phyloP scores from a whole-genome alignment of 2,113 vertebrate genomes.

The Apeltes quadracus region DNA sequence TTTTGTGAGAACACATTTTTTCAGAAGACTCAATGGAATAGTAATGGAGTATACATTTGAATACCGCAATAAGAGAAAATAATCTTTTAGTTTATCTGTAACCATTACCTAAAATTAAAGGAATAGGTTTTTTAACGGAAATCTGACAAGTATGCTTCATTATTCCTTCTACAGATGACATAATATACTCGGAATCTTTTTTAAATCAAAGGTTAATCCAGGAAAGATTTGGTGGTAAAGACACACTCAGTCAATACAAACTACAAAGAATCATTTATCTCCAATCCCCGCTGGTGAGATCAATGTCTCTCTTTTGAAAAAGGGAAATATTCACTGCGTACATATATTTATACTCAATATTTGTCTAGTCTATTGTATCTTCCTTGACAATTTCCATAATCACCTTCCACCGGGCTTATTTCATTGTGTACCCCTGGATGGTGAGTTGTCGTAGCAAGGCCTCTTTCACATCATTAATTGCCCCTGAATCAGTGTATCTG shows the following conservation, averaged over 20 bases:
- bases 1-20: not conserved
- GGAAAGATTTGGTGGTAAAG: not conserved
- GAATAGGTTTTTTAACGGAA: not conserved
- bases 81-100: not conserved
- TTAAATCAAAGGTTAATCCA: not conserved
- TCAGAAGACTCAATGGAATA: not conserved
- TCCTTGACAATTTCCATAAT: constrained; percentile 41
- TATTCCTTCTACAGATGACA: not conserved
- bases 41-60: not conserved
- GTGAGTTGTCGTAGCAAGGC: constrained; percentile 38
- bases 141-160: not conserved
- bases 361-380: constrained; percentile 31
- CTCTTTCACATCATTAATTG: constrained; percentile 63
- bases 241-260: not conserved
- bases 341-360: constrained; percentile 52
- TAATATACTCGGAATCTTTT: not conserved
- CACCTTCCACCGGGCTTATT: constrained; percentile 39
- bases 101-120: not conserved
- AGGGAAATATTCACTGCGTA: constrained; percentile 37
- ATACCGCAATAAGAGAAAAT: not conserved
- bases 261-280: not conserved
- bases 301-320: constrained; percentile 19
- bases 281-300: constrained; percentile 21
- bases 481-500: constrained; percentile 52
- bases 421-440: constrained; percentile 37